Evolutionary conservation across 2,797 vertebrate species (phyloP), one percentile per base, ranked within the genome.

Genomic region (Decapterus maruadsi): DNA sequence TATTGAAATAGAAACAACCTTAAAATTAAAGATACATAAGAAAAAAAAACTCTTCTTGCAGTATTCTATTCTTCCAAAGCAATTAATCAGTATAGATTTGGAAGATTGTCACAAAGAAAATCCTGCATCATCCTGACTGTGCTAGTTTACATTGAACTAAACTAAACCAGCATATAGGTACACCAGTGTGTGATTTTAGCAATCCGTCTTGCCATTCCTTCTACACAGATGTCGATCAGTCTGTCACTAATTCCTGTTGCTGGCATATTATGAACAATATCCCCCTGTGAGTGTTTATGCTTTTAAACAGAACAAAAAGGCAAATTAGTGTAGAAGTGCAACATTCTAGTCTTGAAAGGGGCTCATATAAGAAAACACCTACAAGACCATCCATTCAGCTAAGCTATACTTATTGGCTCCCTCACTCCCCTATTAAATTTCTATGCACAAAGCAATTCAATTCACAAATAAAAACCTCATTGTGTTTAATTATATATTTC

Each of bases 391-490:
- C 61, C 61, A 66, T 86, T 64, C 29, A 77, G 29, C 75, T 53
- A 64, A 76, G 75, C 76, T 64, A 34, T 13, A n/a, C 71, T 81
- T 85, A 86, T 78, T 68, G 69, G 72, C 73, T 75, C 62, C 76
- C 62, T 81, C 78, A 40, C 60, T 77, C 61, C 34, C 46, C 78
- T 81, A 65, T 79, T 76, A 85, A 89, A 90, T 90, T 84, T 92
- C 83, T 61, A 51, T 60, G 75, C 77, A 72, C 31, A 48, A 78
- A 14, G 50, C 73, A 86, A 90, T 86, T 90, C 86, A 89, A 87
- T 92, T 92, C 92, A 80, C 86, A 93, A 95, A 95, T 93, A 94
- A 94, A 92, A 93, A 92, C 90, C 86, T 91, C 93, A 93, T 92
- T 78, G 59, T 87, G 82, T 90, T 92, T 90, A 95, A 96, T 94